Percentiles rank a stretch among this genome's conserved stretches.
These are phyloP conservation scores for Loris lydekkerianus DNA, from an alignment of 2,797 vertebrate species.

Conservation along the genomic window DNA sequence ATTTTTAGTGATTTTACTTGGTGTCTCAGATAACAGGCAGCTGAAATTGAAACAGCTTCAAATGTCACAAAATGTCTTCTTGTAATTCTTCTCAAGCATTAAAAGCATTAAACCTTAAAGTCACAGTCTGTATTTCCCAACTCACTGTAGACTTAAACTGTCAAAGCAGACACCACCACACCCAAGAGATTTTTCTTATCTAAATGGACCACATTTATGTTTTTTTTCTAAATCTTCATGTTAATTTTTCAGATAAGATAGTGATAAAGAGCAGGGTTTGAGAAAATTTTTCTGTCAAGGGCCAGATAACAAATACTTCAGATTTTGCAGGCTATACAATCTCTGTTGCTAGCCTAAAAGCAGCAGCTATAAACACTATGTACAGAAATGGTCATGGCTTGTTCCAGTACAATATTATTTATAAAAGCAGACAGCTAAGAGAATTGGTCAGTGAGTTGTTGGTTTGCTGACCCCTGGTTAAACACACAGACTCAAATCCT, in stretches of 20 bases:
- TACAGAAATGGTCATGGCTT: background rate
- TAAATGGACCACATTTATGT: background rate
- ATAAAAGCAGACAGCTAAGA: background rate
- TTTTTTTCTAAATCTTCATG: background rate
- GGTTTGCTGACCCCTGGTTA: background rate
- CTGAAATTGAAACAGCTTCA: conserved; percentile 76
- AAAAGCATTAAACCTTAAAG: conserved; percentile 63
- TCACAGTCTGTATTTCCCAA: background rate
- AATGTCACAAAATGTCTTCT: conserved; percentile 76
- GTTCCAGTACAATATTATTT: background rate
- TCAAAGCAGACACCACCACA: background rate
- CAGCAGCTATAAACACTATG: background rate
- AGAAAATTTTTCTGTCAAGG: background rate
- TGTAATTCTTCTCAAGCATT: conserved; percentile 67
- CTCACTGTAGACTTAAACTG: background rate
- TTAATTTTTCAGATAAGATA: conserved; percentile 30
- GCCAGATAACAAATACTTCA: background rate
- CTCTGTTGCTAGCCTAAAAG: background rate
- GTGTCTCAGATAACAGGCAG: conserved; percentile 66
- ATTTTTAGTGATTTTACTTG: conserved; percentile 79
- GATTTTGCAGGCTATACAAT: background rate
- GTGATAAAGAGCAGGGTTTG: background rate
- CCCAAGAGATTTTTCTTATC: conserved; percentile 25
- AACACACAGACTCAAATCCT: background rate
- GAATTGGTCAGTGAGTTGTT: background rate